A percentile compares a stretch with the other conserved stretches of the same genome.
phyloP scores from a whole-genome alignment of 2,888 invertebrate species.

The Megalurothrips usitatus region DNA sequence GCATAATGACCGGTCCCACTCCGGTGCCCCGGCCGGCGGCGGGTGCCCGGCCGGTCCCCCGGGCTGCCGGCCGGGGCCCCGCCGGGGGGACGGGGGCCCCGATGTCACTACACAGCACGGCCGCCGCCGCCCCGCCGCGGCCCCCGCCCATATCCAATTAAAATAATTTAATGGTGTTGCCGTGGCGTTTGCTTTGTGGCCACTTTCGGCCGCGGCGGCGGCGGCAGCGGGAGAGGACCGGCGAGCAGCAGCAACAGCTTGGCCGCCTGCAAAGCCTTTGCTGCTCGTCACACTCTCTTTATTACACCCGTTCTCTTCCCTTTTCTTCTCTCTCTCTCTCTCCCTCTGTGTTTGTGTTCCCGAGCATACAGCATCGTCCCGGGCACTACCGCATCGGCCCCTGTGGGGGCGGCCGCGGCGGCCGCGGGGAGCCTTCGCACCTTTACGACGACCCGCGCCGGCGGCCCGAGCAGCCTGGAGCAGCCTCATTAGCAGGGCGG shows the following conservation, averaged over 20 bases:
- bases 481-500: neutral
- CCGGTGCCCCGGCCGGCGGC: no score
- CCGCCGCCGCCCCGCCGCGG: neutral
- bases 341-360: no score
- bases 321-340: neutral
- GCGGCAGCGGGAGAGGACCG: neutral
- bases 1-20: slow-evolving; percentile 21
- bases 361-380: neutral
- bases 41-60: no score
- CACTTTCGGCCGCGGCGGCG: neutral
- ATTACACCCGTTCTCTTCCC: neutral
- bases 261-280: neutral
- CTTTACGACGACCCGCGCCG: neutral
- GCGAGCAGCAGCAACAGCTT: no score
- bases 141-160: slow-evolving; percentile 24
- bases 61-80: neutral
- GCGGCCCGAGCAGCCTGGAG: no score
- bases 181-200: slow-evolving; percentile 20
- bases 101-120: neutral
- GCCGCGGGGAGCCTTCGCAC: neutral
- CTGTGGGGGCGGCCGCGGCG: neutral
- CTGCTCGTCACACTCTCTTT: neutral
- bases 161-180: slow-evolving; percentile 21
- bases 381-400: no score
- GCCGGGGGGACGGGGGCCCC: neutral